Percentiles rank a stretch among this genome's conserved stretches.
Conservation (phyloP, 1,140 invertebrate species). For the Drosophila sechellia region DNA sequence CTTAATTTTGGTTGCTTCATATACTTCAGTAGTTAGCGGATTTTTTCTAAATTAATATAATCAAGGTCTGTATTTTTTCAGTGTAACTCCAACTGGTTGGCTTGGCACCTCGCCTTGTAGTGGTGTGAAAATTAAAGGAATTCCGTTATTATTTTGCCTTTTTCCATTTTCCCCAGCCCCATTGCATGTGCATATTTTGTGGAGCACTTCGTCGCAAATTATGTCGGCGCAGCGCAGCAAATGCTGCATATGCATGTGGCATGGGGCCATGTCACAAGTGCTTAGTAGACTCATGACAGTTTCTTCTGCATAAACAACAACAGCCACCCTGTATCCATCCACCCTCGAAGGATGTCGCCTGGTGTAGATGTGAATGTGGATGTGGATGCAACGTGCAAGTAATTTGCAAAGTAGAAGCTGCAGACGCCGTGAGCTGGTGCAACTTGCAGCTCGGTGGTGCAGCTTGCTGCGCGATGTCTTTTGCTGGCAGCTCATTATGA, state of each 20-base stretch:
- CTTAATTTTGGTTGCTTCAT: neutral
- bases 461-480: conserved; percentile 51
- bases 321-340: neutral
- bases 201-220: conserved; percentile 78
- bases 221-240: conserved; percentile 78
- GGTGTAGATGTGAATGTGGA: neutral
- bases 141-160: conserved; percentile 80
- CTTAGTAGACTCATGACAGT: conserved; percentile 74
- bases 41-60: too few species aligned
- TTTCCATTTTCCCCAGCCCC: conserved; percentile 39
- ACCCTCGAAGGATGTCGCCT: neutral
- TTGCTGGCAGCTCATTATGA: conserved; percentile 74
- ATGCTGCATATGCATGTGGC: conserved; percentile 78
- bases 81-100: conserved; percentile 17
- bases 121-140: conserved; percentile 81
- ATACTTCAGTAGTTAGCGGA: too few species aligned
- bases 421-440: conserved; percentile 24
- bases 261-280: conserved; percentile 76
- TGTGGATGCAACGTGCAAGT: conserved; percentile 63
- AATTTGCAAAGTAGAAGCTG: conserved; percentile 78
- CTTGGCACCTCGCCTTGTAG: conserved; percentile 49
- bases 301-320: conserved; percentile 55
- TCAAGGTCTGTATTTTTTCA: neutral
- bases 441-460: conserved; percentile 35
- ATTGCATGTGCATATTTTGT: conserved; percentile 46